Evolutionary conservation across 2,797 vertebrate species (phyloP).

Genomic region (Anguilla pacifica): DNA sequence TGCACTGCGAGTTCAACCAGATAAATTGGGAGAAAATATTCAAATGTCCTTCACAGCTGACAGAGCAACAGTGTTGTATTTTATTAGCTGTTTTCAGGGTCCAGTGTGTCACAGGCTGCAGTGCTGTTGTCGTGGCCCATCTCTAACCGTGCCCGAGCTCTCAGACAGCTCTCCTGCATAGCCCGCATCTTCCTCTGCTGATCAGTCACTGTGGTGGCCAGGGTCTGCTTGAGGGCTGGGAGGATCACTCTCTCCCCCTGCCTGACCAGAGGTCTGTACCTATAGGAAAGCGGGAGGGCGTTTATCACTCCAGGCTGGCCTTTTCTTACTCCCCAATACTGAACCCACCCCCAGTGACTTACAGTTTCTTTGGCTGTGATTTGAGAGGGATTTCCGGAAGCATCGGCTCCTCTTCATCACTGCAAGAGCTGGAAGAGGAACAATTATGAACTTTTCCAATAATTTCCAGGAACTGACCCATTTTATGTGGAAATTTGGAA

Average conservation of each 20-base stretch:
- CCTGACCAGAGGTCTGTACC: not conserved
- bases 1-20: not conserved
- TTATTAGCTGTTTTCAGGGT: not conserved
- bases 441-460: not conserved
- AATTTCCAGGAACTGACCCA: not conserved
- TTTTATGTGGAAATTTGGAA: not conserved
- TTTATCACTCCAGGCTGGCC: not conserved
- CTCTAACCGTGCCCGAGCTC: conserved; percentile 59
- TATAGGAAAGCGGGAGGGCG: not conserved
- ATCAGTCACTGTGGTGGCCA: conserved; percentile 68
- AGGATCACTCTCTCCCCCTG: conserved; percentile 62
- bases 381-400: conserved; percentile 70
- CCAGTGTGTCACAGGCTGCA: not conserved
- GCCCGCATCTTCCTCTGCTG: conserved; percentile 73
- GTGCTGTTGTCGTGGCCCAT: not conserved
- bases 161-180: conserved; percentile 69
- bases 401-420: conserved; percentile 60
- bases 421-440: conserved; percentile 45
- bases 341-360: conserved; percentile 46
- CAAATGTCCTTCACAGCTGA: not conserved
- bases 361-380: conserved; percentile 69
- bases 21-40: not conserved
- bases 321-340: not conserved
- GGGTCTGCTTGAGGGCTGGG: conserved; percentile 75
- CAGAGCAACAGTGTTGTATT: not conserved